These are phyloP conservation scores for Eupelmus urozonus DNA, from an alignment of 2,888 invertebrate genomes.

Conservation along the genomic window DNA sequence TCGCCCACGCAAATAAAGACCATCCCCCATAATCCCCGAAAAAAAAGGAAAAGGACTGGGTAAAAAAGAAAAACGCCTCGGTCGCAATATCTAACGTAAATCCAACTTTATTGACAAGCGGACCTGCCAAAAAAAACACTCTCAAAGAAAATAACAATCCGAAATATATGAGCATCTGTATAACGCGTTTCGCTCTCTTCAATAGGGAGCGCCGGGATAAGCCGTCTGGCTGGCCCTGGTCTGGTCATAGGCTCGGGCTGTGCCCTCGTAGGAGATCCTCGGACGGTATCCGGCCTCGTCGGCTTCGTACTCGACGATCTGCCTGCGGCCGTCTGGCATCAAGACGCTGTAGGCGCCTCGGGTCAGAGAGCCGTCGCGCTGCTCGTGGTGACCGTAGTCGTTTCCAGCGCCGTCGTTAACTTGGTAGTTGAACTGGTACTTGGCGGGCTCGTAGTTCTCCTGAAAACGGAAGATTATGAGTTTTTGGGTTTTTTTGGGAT, in stretches of 20 bases:
- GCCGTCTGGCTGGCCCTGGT: not conserved
- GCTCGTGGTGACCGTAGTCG: slow-evolving; percentile 76
- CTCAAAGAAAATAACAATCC: slow-evolving; percentile 1
- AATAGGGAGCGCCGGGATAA: slow-evolving; percentile 43
- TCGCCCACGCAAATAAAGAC: not conserved
- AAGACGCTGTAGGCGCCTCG: slow-evolving; percentile 75
- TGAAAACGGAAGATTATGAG: not conserved
- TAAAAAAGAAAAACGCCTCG: not conserved
- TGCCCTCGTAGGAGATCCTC: slow-evolving; percentile 81
- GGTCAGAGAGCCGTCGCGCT: slow-evolving; percentile 74
- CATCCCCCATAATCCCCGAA: not conserved
- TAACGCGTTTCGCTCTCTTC: not conserved
- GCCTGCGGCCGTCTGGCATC: slow-evolving; percentile 75
- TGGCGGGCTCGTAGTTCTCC: slow-evolving; percentile 65
- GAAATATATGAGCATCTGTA: not conserved
- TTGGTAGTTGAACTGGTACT: slow-evolving; percentile 74
- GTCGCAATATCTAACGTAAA: slow-evolving; percentile 36
- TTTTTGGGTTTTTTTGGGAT: not conserved
- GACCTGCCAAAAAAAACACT: not conserved
- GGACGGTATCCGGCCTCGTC: slow-evolving; percentile 84
- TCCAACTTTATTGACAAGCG: slow-evolving; percentile 35
- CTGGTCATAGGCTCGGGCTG: not conserved
- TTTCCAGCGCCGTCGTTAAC: slow-evolving; percentile 74
- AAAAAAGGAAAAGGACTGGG: not conserved
- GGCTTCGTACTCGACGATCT: slow-evolving; percentile 85